Evolutionary conservation across 2,888 invertebrate genomes (phyloP).

Genomic region (Calameuta filiformis): DNA sequence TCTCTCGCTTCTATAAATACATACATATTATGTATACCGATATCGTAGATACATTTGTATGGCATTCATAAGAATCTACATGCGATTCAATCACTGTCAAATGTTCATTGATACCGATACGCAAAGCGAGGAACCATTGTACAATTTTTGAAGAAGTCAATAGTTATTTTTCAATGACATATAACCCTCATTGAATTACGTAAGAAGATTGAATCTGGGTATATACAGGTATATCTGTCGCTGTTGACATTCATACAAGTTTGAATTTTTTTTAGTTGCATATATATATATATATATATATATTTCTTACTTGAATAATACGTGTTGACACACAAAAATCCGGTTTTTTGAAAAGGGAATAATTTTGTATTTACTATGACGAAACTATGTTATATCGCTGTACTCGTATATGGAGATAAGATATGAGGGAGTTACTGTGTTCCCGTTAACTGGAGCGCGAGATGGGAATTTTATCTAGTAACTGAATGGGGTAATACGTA

Average conservation of each 20-base stretch:
- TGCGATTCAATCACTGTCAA: too few species aligned
- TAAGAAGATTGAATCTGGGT: neutral
- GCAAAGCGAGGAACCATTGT: neutral
- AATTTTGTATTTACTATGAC: neutral
- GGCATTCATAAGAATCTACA: neutral
- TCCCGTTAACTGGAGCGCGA: neutral
- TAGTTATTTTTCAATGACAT: neutral
- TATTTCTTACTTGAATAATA: neutral
- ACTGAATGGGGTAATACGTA: neutral
- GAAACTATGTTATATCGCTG: neutral
- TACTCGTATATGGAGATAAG: neutral
- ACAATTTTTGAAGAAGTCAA: neutral
- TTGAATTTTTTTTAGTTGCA: too few species aligned
- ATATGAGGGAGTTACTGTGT: neutral
- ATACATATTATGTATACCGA: too few species aligned
- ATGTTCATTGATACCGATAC: too few species aligned
- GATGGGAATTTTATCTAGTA: neutral
- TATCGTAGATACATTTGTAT: neutral
- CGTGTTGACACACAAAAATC: neutral
- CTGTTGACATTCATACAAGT: neutral
- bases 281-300: too few species aligned
- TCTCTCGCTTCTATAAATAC: too few species aligned
- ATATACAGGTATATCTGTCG: neutral
- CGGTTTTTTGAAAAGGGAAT: neutral
- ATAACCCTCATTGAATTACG: neutral